Conservation (phyloP, 2,888 invertebrate species). For the Endotricha flammealis region DNA sequence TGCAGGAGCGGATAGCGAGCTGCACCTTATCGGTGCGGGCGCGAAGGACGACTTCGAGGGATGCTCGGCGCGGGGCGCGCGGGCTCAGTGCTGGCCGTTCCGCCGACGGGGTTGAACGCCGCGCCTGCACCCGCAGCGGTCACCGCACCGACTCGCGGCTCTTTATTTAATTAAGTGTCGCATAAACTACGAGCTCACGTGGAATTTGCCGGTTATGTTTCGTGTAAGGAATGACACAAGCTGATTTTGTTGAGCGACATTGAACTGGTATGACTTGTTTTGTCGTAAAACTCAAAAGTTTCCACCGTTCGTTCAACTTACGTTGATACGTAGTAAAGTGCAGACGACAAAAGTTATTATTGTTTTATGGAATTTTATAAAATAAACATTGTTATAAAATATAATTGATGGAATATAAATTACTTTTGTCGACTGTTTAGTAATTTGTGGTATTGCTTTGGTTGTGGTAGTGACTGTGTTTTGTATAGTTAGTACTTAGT, state of each 20-base stretch:
- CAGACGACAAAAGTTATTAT: conserved; percentile 14
- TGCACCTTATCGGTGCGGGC: conserved; percentile 52
- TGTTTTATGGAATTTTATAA: conserved; percentile 8
- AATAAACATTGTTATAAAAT: conserved; percentile 6
- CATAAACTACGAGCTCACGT: conserved; percentile 60
- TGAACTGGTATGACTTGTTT: conserved; percentile 49
- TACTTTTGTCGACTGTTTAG: conserved; percentile 6
- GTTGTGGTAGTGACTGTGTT: no score
- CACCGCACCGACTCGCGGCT: conserved; percentile 32
- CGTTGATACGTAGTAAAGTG: conserved; percentile 16
- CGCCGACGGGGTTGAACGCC: conserved; percentile 62
- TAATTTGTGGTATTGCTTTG: no score
- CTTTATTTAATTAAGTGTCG: conserved; percentile 67
- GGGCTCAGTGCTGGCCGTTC: conserved; percentile 50
- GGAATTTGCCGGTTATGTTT: conserved; percentile 41
- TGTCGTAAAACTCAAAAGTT: conserved; percentile 29
- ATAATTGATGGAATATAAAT: conserved; percentile 2
- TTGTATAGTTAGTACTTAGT: background rate
- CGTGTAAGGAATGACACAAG: conserved; percentile 42
- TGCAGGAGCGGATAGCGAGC: conserved; percentile 39
- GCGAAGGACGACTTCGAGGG: conserved; percentile 44
- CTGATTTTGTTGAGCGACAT: conserved; percentile 32
- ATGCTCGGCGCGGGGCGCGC: conserved; percentile 43
- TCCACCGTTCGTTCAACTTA: conserved; percentile 16
- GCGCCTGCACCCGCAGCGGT: conserved; percentile 27